Evolutionary conservation across 2,113 vertebrate species (phyloP).

Genomic region (Corythornis madagascariensis): DNA sequence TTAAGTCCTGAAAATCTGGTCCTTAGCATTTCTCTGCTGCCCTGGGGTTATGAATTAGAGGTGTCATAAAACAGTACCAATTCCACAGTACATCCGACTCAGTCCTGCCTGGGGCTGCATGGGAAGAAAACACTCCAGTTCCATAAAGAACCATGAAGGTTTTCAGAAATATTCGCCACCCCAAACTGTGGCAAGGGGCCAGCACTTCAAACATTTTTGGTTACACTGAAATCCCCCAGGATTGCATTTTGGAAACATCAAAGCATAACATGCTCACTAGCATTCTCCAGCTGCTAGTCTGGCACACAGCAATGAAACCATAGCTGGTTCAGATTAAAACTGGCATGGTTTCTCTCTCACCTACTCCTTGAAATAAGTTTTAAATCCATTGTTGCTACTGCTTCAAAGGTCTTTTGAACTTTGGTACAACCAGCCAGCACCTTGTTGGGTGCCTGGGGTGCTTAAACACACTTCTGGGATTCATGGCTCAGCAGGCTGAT

Average conservation of each 20-base stretch:
- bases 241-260: conserved; percentile 40
- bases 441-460: background rate
- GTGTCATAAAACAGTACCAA: background rate
- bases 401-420: background rate
- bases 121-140: background rate
- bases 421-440: background rate
- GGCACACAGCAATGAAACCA: background rate
- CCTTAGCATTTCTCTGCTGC: background rate
- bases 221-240: conserved; percentile 38
- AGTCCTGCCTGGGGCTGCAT: background rate
- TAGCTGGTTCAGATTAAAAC: background rate
- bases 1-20: background rate
- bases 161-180: conserved; percentile 31
- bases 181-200: conserved; percentile 18
- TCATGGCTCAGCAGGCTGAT: background rate
- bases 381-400: background rate
- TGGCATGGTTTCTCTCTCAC: background rate
- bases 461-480: background rate
- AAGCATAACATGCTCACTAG: conserved; percentile 13
- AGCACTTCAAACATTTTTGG: conserved; percentile 54
- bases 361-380: background rate
- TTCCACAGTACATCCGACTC: background rate
- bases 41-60: background rate
- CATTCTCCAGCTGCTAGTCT: conserved; percentile 52
- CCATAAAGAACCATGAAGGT: background rate